phyloP scores from a whole-genome alignment of 2,888 invertebrate genomes.

The Elysia crispata region DNA sequence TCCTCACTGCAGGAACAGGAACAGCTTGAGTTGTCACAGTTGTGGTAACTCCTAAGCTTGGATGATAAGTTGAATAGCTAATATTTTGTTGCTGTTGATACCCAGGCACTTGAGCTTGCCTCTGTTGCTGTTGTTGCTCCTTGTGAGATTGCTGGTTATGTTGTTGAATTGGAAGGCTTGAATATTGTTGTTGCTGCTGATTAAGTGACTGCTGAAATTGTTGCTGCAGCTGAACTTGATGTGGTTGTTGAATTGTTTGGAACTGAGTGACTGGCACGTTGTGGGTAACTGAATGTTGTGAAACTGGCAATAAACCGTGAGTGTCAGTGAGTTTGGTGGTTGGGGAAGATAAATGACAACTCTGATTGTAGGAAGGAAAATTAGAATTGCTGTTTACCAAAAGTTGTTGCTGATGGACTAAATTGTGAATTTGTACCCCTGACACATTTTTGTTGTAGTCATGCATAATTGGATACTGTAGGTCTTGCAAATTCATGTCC shows the following conservation, averaged over 20 bases:
- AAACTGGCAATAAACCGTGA: too few relatives aligned
- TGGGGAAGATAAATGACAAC: too few relatives aligned
- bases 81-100: background rate
- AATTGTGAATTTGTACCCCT: background rate
- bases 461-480: conserved; percentile 7
- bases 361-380: too few relatives aligned
- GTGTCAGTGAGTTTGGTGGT: too few relatives aligned
- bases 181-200: conserved; percentile 45
- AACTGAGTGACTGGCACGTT: background rate
- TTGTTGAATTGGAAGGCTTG: conserved; percentile 15
- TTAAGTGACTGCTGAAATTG: conserved; percentile 51
- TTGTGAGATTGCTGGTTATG: too few relatives aligned
- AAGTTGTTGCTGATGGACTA: too few relatives aligned
- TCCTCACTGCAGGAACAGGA: conserved; percentile 51
- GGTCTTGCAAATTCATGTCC: background rate
- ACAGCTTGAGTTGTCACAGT: conserved; percentile 10
- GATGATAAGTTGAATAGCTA: too few relatives aligned
- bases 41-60: too few relatives aligned
- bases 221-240: conserved; percentile 37
- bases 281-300: too few relatives aligned
- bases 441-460: background rate
- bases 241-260: background rate
- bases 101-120: background rate
- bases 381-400: too few relatives aligned
- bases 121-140: background rate